Conservation (phyloP, 2,797 vertebrate species). For the Neostethus bicornis region DNA sequence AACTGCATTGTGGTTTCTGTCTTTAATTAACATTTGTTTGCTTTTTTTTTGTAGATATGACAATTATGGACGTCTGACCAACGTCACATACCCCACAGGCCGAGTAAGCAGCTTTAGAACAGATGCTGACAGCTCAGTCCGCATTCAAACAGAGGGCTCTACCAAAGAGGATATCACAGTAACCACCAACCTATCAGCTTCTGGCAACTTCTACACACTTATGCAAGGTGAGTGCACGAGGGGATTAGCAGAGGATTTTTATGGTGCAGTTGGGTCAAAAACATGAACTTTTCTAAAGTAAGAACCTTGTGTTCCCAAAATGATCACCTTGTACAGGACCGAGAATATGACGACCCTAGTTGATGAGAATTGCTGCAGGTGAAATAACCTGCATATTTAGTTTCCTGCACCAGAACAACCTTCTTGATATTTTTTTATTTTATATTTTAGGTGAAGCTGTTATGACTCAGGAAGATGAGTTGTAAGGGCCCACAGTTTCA, state of each 20-base stretch:
- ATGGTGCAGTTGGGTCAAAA: not conserved
- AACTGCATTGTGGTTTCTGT: slow-evolving; percentile 10
- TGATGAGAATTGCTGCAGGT: not conserved
- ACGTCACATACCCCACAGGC: slow-evolving; percentile 96
- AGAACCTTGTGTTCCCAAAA: not conserved
- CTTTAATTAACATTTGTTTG: slow-evolving; percentile 49
- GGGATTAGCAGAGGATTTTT: slow-evolving; percentile 25
- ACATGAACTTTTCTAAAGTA: not conserved
- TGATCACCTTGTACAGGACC: not conserved
- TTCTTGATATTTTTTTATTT: too few species aligned
- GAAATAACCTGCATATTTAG: not conserved
- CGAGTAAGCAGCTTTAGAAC: slow-evolving; percentile 95
- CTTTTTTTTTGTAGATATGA: slow-evolving; percentile 86
- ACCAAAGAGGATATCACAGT: slow-evolving; percentile 95
- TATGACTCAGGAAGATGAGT: slow-evolving; percentile 10
- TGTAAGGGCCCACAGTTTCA: not conserved
- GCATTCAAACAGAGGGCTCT: slow-evolving; percentile 92
- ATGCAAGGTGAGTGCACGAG: slow-evolving; percentile 87
- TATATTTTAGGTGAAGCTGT: not conserved
- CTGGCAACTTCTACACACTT: slow-evolving; percentile 95
- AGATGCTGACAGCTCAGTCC: slow-evolving; percentile 90
- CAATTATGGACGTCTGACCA: slow-evolving; percentile 93
- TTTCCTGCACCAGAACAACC: not conserved
- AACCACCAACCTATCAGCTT: slow-evolving; percentile 96
- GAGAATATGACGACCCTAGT: not conserved